phyloP scores from a whole-genome alignment of 2,113 vertebrate genomes.

The Tor tambroides region DNA sequence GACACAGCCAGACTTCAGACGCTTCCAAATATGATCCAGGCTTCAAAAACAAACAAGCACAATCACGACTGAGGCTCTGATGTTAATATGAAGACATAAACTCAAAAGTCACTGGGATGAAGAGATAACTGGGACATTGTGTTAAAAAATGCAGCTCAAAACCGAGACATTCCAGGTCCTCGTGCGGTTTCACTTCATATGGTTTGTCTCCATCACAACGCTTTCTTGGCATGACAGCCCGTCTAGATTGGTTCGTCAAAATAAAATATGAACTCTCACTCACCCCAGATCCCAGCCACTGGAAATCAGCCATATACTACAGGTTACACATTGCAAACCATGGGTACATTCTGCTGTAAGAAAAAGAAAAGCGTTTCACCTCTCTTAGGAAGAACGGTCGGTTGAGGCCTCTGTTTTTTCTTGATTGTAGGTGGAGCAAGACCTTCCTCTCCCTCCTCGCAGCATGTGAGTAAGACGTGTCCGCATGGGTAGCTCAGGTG shows the following conservation, averaged over 20 bases:
- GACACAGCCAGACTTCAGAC: slow-evolving; percentile 15
- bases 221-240: slow-evolving; percentile 15
- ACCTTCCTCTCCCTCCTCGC: slow-evolving; percentile 79
- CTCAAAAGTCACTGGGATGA: background rate
- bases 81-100: slow-evolving; percentile 6
- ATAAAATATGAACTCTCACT: slow-evolving; percentile 23
- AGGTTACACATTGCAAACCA: background rate
- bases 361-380: slow-evolving; percentile 68
- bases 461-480: slow-evolving; percentile 89
- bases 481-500: slow-evolving; percentile 88
- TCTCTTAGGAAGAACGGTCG: slow-evolving; percentile 73
- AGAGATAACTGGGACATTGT: background rate
- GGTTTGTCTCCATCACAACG: background rate
- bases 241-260: slow-evolving; percentile 22
- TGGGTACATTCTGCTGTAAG: background rate
- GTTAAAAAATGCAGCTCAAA: background rate
- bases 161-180: background rate
- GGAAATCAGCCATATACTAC: slow-evolving; percentile 24
- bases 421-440: slow-evolving; percentile 75
- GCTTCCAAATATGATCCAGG: background rate
- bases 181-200: background rate
- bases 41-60: slow-evolving; percentile 20
- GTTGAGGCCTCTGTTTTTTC: slow-evolving; percentile 73
- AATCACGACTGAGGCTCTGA: background rate
- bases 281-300: slow-evolving; percentile 2